Conservation (phyloP, 2,113 vertebrate species). For the Ceuthmochares aereus region DNA sequence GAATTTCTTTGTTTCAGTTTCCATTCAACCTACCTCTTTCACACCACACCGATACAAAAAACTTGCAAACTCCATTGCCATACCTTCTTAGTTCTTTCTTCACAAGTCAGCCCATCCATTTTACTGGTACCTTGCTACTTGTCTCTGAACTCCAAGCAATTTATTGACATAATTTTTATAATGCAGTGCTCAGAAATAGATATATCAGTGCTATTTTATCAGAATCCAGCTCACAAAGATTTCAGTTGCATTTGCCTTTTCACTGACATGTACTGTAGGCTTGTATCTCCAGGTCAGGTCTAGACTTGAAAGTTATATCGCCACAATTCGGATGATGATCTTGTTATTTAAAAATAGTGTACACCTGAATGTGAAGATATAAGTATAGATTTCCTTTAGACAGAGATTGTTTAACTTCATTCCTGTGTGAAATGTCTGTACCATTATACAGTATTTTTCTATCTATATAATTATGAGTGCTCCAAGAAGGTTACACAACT, state of each 20-base stretch:
- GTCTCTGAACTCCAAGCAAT: not conserved
- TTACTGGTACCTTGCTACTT: not conserved
- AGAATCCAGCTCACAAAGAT: not conserved
- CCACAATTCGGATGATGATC: not conserved
- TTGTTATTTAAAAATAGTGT: not conserved
- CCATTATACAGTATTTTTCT: not conserved
- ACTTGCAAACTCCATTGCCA: not conserved
- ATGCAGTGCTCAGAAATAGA: not conserved
- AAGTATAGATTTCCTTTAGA: not conserved
- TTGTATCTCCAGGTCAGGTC: not conserved
- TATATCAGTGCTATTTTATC: not conserved
- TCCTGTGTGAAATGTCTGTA: not conserved
- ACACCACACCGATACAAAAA: not conserved
- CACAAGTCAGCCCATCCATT: fast-evolving
- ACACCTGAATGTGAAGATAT: not conserved
- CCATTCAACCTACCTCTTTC: not conserved
- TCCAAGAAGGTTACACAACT: not conserved
- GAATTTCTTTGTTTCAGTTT: not conserved
- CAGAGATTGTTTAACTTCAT: not conserved
- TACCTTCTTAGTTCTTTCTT: not conserved
- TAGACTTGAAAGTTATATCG: not conserved
- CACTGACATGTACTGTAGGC: not conserved
- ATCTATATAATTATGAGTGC: not conserved
- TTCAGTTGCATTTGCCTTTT: not conserved
- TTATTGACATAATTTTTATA: not conserved